Evolutionary conservation across 2,797 vertebrate species (phyloP).

Genomic region (Hydrophis major): DNA sequence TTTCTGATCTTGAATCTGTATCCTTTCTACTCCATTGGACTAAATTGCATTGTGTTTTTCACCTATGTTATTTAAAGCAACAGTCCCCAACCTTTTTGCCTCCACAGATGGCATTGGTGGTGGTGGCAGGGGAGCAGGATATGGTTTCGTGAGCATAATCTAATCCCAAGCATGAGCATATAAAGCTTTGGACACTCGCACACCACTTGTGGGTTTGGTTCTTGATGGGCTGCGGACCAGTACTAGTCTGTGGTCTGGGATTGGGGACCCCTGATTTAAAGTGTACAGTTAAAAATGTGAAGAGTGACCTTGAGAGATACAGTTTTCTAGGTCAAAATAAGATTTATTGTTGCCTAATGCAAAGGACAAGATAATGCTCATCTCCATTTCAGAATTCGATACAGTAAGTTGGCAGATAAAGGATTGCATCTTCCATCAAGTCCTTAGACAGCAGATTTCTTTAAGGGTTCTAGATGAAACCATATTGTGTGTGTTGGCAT

Average conservation of each 20-base stretch:
- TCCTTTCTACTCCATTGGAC: not conserved
- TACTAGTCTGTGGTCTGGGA: not conserved
- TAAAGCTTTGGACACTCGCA: not conserved
- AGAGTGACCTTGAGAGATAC: not conserved
- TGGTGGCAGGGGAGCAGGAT: not conserved
- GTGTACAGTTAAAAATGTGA: not conserved
- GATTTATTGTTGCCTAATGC: not conserved
- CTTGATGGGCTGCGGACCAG: not conserved
- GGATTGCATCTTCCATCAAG: not conserved
- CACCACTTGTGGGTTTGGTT: not conserved
- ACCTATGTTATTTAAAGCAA: not conserved
- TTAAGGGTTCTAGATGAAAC: not conserved
- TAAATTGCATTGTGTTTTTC: not conserved
- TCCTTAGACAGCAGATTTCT: not conserved
- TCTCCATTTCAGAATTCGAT: not conserved
- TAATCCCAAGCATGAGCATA: not conserved
- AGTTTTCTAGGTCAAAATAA: not conserved
- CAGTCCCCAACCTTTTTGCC: not conserved
- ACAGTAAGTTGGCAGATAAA: not conserved
- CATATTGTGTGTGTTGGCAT: not conserved
- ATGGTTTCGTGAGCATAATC: not conserved
- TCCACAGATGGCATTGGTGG: rapidly evolving
- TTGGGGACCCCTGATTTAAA: not conserved
- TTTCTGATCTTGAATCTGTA: not conserved
- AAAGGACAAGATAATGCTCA: not conserved